phyloP scores from a whole-genome alignment of 2,888 invertebrate genomes.

The Pyralis farinalis region DNA sequence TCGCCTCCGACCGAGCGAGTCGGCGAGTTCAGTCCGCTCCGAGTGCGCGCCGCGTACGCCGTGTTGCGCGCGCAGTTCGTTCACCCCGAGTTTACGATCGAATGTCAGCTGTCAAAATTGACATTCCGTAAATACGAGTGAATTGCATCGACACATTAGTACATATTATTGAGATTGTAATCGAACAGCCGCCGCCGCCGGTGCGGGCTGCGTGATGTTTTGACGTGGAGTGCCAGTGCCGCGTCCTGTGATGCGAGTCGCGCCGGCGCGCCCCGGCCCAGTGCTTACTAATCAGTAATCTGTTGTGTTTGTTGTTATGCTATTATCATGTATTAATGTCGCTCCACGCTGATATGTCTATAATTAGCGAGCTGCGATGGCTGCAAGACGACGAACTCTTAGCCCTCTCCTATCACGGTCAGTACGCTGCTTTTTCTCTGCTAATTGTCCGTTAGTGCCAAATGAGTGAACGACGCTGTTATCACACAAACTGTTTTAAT shows the following conservation, averaged over 20 bases:
- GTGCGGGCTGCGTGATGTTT: slow-evolving; percentile 23
- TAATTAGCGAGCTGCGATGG: slow-evolving; percentile 75
- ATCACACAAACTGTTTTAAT: not conserved
- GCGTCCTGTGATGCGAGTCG: slow-evolving; percentile 57
- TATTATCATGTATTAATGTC: slow-evolving; percentile 71
- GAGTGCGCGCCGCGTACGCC: slow-evolving; percentile 55
- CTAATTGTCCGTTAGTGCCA: no score
- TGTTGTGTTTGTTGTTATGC: slow-evolving; percentile 48
- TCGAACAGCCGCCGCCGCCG: slow-evolving; percentile 1
- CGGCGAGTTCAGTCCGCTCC: slow-evolving; percentile 33
- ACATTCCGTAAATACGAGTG: slow-evolving; percentile 54
- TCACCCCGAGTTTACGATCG: slow-evolving; percentile 53
- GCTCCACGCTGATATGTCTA: slow-evolving; percentile 73
- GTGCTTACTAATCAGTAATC: slow-evolving; percentile 39
- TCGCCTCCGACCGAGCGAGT: not conserved
- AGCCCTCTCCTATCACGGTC: slow-evolving; percentile 75
- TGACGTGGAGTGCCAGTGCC: slow-evolving; percentile 43
- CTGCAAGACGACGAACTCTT: slow-evolving; percentile 73
- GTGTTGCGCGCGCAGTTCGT: slow-evolving; percentile 44
- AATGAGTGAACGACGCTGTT: not conserved
- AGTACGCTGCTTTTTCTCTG: no score
- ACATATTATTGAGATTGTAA: slow-evolving; percentile 2
- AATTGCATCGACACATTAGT: slow-evolving; percentile 16
- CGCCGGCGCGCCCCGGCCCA: slow-evolving; percentile 29
- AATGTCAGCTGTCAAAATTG: slow-evolving; percentile 65